Evolutionary conservation across 2,888 invertebrate genomes (phyloP).

Genomic region (Chrysotoxum bicinctum): DNA sequence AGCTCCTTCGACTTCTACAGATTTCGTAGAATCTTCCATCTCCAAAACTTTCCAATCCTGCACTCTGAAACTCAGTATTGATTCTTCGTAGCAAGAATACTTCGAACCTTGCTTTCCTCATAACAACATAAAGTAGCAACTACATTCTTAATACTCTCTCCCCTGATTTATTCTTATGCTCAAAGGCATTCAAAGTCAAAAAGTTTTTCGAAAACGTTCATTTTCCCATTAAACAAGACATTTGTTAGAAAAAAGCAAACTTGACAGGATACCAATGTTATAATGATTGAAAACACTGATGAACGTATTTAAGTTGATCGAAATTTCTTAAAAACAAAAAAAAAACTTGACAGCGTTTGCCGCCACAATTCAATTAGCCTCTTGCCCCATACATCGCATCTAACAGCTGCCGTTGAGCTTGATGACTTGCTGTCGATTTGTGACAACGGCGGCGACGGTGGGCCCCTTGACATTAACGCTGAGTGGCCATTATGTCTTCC

Average conservation of each 20-base stretch:
- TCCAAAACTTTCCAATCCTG: too few relatives aligned
- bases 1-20: too few relatives aligned
- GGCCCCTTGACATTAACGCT: slow-evolving; percentile 60
- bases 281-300: slow-evolving; percentile 41
- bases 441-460: slow-evolving; percentile 37
- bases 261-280: slow-evolving; percentile 36
- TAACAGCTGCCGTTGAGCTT: slow-evolving; percentile 44
- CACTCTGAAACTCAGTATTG: too few relatives aligned
- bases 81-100: too few relatives aligned
- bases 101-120: too few relatives aligned
- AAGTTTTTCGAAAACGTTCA: neutral
- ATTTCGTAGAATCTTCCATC: too few relatives aligned
- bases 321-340: slow-evolving; percentile 10
- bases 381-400: slow-evolving; percentile 40
- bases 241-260: neutral
- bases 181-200: too few relatives aligned
- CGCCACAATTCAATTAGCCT: slow-evolving; percentile 65
- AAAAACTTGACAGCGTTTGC: slow-evolving; percentile 17
- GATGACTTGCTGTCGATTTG: slow-evolving; percentile 58
- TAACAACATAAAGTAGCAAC: too few relatives aligned
- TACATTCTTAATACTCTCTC: too few relatives aligned
- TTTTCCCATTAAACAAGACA: neutral
- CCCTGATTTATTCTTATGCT: too few relatives aligned
- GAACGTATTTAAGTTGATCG: slow-evolving; percentile 11
- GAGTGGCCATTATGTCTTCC: slow-evolving; percentile 61